These are phyloP conservation scores for Dryobota labecula DNA, from an alignment of 2,888 invertebrate species.

Conservation along the genomic window DNA sequence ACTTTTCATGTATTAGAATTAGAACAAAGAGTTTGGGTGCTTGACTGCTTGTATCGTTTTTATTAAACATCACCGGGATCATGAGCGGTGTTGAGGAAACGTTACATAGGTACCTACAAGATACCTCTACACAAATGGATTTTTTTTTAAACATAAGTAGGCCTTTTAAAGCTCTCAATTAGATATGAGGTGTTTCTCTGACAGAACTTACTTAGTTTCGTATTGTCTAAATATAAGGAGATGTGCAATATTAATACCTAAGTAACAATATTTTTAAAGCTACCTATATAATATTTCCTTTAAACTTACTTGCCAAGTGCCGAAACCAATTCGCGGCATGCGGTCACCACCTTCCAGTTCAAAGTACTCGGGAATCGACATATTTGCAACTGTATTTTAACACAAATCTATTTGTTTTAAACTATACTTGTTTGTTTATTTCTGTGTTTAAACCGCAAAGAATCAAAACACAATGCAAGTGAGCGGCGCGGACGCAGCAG, in stretches of 20 bases:
- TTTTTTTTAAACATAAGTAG: neutral
- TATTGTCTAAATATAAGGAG: conserved; percentile 7
- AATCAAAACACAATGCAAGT: conserved; percentile 69
- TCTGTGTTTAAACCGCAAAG: conserved; percentile 65
- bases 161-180: neutral
- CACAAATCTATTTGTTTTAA: conserved; percentile 1
- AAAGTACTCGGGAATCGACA: conserved; percentile 80
- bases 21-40: neutral
- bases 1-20: too few relatives aligned
- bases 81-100: neutral
- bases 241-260: conserved; percentile 20
- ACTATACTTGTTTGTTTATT: conserved; percentile 27
- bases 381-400: conserved; percentile 54
- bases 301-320: conserved; percentile 94
- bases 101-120: neutral
- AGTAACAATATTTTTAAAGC: conserved; percentile 13
- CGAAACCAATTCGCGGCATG: conserved; percentile 94
- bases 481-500: conserved; percentile 59
- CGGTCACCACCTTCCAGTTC: conserved; percentile 88
- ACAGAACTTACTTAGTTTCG: conserved; percentile 1
- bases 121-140: neutral
- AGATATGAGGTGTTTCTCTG: conserved; percentile 5
- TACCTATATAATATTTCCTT: too few relatives aligned
- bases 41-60: conserved; percentile 11
- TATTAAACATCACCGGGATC: neutral